Conservation (phyloP, 92 coral and sea anemone genomes). For the Diadumene lineata region DNA sequence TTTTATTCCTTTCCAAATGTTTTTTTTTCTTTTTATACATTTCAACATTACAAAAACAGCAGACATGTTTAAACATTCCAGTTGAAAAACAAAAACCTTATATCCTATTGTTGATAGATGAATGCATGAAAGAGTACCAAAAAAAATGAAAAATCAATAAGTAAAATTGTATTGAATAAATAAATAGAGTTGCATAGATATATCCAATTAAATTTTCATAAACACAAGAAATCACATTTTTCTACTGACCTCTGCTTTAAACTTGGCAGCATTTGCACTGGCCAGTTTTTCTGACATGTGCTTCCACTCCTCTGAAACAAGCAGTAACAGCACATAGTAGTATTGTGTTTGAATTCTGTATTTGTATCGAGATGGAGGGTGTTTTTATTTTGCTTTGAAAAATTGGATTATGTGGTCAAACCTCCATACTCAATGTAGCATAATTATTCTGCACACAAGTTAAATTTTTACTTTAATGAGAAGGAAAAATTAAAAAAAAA, state of each 20-base stretch:
- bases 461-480: too few species aligned
- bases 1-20: too few species aligned
- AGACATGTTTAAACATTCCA: neutral
- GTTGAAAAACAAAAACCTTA: neutral
- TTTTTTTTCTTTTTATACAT: too few species aligned
- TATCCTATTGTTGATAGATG: neutral
- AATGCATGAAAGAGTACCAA: neutral
- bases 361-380: too few species aligned
- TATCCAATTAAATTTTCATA: neutral
- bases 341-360: neutral
- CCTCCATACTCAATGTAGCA: too few species aligned
- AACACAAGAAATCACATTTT: neutral
- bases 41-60: too few species aligned
- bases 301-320: constrained; percentile 83
- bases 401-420: too few species aligned
- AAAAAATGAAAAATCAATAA: neutral
- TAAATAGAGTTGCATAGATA: neutral
- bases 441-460: too few species aligned
- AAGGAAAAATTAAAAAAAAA: too few species aligned
- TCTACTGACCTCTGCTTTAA: constrained; percentile 82
- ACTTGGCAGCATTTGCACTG: constrained; percentile 73
- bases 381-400: too few species aligned
- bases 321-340: neutral
- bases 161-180: neutral
- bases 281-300: constrained; percentile 83